Conservation (phyloP, 2,113 vertebrate species). For the Pelvicachromis taeniatus region DNA sequence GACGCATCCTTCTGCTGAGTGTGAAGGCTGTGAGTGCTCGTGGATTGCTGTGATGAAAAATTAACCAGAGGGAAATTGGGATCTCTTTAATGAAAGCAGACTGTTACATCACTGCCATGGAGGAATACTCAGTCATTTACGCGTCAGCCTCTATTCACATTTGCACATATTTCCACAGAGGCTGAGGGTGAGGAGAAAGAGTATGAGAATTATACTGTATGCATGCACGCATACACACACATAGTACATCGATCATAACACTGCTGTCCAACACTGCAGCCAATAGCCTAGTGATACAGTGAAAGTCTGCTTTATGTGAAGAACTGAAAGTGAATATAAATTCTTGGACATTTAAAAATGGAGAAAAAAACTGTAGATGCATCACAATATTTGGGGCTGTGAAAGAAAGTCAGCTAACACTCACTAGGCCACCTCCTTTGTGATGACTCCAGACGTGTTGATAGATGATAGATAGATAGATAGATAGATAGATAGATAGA, state of each 20-base stretch:
- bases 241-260: neutral
- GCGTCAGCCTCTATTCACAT: neutral
- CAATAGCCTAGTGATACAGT: neutral
- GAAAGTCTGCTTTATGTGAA: neutral
- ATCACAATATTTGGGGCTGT: neutral
- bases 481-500: neutral
- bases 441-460: neutral
- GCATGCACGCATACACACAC: neutral
- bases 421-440: neutral
- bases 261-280: neutral
- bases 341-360: neutral
- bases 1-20: neutral
- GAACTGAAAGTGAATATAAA: neutral
- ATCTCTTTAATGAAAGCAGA: constrained; percentile 27
- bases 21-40: neutral
- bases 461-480: neutral
- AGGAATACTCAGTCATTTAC: constrained; percentile 10
- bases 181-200: neutral
- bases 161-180: constrained; percentile 1
- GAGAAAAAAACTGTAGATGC: neutral
- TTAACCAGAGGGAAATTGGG: constrained; percentile 35
- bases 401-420: neutral
- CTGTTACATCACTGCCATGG: constrained; percentile 6
- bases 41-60: constrained; percentile 46
- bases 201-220: neutral